Conservation (phyloP, 2,888 invertebrate genomes). For the Tetanocera ferruginea region DNA sequence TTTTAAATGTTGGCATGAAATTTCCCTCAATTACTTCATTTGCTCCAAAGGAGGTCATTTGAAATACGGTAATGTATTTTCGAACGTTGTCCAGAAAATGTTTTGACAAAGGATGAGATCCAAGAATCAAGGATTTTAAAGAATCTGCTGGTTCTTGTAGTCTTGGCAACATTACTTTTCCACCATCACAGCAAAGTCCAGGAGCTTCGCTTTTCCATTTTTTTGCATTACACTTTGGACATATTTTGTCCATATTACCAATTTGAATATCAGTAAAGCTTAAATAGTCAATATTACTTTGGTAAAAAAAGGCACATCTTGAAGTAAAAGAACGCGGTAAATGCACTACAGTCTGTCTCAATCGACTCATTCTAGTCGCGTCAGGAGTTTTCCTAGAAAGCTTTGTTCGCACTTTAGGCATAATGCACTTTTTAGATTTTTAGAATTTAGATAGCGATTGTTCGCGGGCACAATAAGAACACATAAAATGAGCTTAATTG, state of each 20-base stretch:
- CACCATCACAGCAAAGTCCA: slow-evolving; percentile 7
- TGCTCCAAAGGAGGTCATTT: slow-evolving; percentile 34
- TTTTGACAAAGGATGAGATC: neutral
- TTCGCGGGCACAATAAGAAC: too few species aligned
- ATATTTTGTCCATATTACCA: neutral
- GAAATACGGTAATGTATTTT: slow-evolving; percentile 18
- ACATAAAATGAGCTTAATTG: too few species aligned
- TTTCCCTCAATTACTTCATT: slow-evolving; percentile 10
- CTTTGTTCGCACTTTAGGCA: too few species aligned
- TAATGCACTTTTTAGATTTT: too few species aligned
- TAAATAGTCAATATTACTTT: too few species aligned
- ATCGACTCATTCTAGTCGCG: too few species aligned
- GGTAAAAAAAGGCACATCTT: too few species aligned
- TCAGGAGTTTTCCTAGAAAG: too few species aligned
- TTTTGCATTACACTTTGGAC: neutral
- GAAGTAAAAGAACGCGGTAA: too few species aligned
- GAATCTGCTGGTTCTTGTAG: neutral
- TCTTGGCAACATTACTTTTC: slow-evolving; percentile 1
- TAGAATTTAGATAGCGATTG: too few species aligned
- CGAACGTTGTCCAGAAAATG: slow-evolving; percentile 15
- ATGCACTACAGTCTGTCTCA: too few species aligned
- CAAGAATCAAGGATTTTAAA: neutral
- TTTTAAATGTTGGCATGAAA: slow-evolving; percentile 51
- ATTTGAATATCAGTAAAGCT: too few species aligned
- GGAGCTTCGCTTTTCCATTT: slow-evolving; percentile 2